Conservation (phyloP, 1,140 invertebrate genomes). For the Lepidurus apus region DNA sequence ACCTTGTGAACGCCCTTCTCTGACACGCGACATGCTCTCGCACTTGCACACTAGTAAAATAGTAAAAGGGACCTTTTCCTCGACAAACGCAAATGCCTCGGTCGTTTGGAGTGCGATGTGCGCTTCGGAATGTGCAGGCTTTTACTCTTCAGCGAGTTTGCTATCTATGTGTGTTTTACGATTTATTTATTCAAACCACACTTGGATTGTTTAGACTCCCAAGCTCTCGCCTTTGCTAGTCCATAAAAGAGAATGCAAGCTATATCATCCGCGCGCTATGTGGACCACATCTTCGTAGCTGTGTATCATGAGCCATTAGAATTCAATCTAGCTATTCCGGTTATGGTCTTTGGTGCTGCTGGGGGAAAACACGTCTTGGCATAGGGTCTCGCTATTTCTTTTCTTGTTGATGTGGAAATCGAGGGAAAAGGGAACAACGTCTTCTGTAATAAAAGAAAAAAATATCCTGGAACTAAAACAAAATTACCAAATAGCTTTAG, state of each 20-base stretch:
- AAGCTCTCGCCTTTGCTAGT: background rate
- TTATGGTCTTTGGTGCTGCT: slow-evolving; percentile 10
- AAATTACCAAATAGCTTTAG: background rate
- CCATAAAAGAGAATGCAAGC: background rate
- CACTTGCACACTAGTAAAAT: slow-evolving; percentile 19
- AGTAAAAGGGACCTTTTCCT: slow-evolving; percentile 15
- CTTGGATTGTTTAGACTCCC: slow-evolving; percentile 16
- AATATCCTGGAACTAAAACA: background rate
- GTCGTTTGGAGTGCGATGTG: background rate
- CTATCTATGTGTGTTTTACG: slow-evolving; percentile 3
- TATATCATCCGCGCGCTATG: background rate
- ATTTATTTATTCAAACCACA: slow-evolving; percentile 16
- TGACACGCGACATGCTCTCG: slow-evolving; percentile 20
- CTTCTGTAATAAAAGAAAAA: background rate
- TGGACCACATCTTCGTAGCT: background rate
- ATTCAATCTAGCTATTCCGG: slow-evolving; percentile 19
- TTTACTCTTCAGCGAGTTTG: background rate
- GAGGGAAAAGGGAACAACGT: background rate
- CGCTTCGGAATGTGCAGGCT: background rate
- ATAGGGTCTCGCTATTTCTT: background rate
- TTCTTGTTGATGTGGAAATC: background rate
- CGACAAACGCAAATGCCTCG: background rate
- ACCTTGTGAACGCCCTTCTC: slow-evolving; percentile 10
- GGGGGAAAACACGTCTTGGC: background rate
- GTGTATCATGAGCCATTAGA: slow-evolving; percentile 15